Conservation (phyloP, 2,797 vertebrate genomes). For the Merluccius polli region DNA sequence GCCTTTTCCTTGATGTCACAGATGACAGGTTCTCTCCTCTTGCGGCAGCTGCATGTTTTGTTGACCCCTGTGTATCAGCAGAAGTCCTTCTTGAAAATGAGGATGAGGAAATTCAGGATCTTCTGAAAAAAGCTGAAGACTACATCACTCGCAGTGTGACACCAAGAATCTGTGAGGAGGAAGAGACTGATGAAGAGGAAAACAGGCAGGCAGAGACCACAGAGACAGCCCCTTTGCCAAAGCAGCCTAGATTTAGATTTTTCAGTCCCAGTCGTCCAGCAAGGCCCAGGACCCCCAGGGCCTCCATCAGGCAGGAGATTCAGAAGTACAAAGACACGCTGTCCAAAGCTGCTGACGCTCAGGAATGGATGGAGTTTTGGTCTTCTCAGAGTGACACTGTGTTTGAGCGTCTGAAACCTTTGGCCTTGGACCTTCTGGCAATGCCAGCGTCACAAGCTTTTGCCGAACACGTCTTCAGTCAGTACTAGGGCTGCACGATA, state of each 20-base stretch:
- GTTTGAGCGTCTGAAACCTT: not conserved
- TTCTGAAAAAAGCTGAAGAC: no score
- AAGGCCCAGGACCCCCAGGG: not conserved
- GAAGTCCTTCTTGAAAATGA: no score
- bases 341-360: not conserved
- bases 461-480: not conserved
- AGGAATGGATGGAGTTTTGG: no score
- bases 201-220: not conserved
- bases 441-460: conserved; percentile 1
- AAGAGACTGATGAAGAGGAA: not conserved
- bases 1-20: conserved; percentile 21
- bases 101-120: no score
- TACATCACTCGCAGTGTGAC: no score
- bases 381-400: not conserved
- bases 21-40: conserved; percentile 22
- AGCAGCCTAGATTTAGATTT: conserved; percentile 4
- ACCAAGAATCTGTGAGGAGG: not conserved
- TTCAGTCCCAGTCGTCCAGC: not conserved
- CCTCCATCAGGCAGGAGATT: conserved; percentile 6
- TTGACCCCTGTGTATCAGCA: conserved; percentile 22
- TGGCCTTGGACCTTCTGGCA: conserved; percentile 9
- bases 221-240: not conserved
- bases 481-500: no score
- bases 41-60: conserved; percentile 29
- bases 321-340: not conserved